Evolutionary conservation across 2,113 vertebrate genomes (phyloP).

Genomic region (Thamnaconus septentrionalis): DNA sequence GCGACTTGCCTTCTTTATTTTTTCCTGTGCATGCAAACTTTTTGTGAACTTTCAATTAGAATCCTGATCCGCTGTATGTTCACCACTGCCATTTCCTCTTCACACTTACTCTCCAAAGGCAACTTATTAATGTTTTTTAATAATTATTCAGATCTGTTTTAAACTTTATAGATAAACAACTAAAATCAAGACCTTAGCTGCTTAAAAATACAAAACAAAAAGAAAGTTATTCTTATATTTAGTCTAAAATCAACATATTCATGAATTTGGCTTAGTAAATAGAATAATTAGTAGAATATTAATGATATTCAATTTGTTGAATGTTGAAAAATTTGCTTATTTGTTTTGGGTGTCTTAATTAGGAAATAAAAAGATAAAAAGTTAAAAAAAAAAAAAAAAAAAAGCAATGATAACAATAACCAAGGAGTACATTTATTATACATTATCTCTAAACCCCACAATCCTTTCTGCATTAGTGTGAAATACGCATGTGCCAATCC

Average conservation of each 20-base stretch:
- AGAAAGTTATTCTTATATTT: neutral
- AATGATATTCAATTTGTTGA: no score
- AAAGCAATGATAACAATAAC: no score
- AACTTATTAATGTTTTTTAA: slow-evolving; percentile 27
- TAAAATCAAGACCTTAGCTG: neutral
- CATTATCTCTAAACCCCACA: slow-evolving; percentile 12
- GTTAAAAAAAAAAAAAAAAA: no score
- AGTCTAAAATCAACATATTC: slow-evolving; percentile 2
- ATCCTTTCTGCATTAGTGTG: slow-evolving; percentile 22
- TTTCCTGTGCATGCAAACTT: slow-evolving; percentile 79
- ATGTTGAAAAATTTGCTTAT: no score
- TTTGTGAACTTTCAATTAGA: slow-evolving; percentile 31
- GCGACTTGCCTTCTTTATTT: slow-evolving; percentile 85
- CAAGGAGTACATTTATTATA: neutral
- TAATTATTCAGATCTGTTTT: slow-evolving; percentile 35
- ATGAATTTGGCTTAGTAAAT: neutral
- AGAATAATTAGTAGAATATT: no score
- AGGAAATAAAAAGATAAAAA: no score
- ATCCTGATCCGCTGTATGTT: slow-evolving; percentile 59
- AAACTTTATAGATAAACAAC: neutral
- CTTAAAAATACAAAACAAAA: slow-evolving; percentile 1
- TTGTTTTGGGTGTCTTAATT: no score
- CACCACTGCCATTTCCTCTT: slow-evolving; percentile 51
- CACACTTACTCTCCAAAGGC: slow-evolving; percentile 56
- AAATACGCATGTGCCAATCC: slow-evolving; percentile 61